These are phyloP conservation scores for Pontoporia blainvillei DNA, from an alignment of 2,113 vertebrate species.

Conservation along the genomic window DNA sequence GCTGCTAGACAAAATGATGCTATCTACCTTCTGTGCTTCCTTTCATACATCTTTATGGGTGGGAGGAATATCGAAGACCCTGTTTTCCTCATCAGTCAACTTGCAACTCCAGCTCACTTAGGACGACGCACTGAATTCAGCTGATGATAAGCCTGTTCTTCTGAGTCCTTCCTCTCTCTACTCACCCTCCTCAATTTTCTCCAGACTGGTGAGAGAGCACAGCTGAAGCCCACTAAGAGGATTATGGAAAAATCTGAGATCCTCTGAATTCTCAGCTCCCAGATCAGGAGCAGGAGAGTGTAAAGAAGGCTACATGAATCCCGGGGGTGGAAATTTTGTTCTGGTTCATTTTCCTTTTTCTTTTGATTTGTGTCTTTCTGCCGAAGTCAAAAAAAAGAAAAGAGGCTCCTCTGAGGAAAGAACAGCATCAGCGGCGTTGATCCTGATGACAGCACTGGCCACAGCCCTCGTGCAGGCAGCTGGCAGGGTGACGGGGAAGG, in stretches of 20 bases:
- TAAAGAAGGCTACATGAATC: fast-evolving
- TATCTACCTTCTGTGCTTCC: background rate
- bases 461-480: background rate
- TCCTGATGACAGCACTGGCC: background rate
- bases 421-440: background rate
- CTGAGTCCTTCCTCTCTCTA: background rate
- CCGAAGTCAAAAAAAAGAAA: background rate
- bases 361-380: background rate
- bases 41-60: background rate
- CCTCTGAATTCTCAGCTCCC: background rate
- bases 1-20: background rate
- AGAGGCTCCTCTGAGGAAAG: background rate
- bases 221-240: background rate
- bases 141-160: background rate
- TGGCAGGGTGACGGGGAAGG: background rate
- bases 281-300: background rate
- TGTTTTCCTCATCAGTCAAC: background rate
- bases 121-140: background rate
- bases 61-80: background rate
- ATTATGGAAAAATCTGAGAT: background rate
- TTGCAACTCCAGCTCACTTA: background rate
- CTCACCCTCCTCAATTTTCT: background rate
- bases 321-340: background rate
- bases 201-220: background rate
- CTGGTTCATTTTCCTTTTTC: background rate